phyloP scores from a whole-genome alignment of 2,113 vertebrate species.

The Symphodus melops region DNA sequence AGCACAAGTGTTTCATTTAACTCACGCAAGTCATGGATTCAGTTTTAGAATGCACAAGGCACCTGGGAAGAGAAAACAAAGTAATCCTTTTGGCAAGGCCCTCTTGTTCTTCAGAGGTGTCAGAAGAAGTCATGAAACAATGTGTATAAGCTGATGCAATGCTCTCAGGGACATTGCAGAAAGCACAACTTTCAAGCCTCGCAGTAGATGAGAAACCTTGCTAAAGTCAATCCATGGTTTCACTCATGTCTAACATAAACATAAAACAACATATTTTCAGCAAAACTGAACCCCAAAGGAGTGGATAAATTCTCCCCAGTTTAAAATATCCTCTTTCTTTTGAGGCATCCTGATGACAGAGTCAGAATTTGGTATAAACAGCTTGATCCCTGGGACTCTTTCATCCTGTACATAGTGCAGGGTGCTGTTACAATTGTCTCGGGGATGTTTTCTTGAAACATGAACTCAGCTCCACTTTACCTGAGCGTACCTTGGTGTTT shows the following conservation, averaged over 20 bases:
- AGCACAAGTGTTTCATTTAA: background rate
- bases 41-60: constrained; percentile 7
- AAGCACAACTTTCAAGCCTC: constrained; percentile 8
- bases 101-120: constrained; percentile 15
- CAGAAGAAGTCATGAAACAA: constrained; percentile 2
- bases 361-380: constrained; percentile 16
- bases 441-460: constrained; percentile 1
- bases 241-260: constrained; percentile 17
- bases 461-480: background rate
- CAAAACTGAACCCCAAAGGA: background rate
- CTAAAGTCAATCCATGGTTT: constrained; percentile 5
- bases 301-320: background rate
- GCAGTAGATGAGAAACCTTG: constrained; percentile 4
- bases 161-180: constrained; percentile 18
- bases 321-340: constrained; percentile 1
- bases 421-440: constrained; percentile 3
- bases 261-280: constrained; percentile 20
- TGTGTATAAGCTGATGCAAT: constrained; percentile 24
- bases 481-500: background rate
- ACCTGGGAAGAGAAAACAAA: constrained; percentile 3
- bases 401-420: background rate
- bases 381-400: background rate
- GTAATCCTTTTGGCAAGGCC: background rate
- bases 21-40: background rate
- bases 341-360: background rate